Percentiles rank a stretch among this genome's conserved stretches.
Conservation (phyloP, 2,113 vertebrate species). For the Epinephelus cyanopodus region DNA sequence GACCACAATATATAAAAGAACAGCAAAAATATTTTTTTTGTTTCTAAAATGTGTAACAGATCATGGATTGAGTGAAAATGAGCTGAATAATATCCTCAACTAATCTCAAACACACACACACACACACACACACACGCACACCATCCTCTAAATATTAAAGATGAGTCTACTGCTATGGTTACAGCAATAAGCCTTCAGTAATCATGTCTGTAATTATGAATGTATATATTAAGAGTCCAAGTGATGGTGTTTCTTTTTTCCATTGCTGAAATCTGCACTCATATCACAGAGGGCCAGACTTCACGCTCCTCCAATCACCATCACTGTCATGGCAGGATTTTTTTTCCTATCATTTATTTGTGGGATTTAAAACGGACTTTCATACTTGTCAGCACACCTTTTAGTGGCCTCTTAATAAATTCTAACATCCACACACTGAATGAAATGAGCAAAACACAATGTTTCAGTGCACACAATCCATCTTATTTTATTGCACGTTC, state of each 20-base stretch:
- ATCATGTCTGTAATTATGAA: background rate
- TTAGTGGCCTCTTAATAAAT: constrained; percentile 40
- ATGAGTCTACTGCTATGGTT: no score
- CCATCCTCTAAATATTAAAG: background rate
- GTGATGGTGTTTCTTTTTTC: background rate
- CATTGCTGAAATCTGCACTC: constrained; percentile 26
- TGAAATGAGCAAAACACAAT: constrained; percentile 50
- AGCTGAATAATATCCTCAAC: background rate
- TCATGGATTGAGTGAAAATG: background rate
- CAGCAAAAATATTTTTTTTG: background rate
- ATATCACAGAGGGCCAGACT: constrained; percentile 44
- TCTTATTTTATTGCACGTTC: constrained; percentile 52
- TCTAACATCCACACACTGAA: background rate
- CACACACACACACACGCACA: background rate
- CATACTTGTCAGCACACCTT: constrained; percentile 52
- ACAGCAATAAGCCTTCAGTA: background rate
- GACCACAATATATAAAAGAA: background rate
- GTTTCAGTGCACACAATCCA: constrained; percentile 33
- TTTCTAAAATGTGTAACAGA: constrained; percentile 15
- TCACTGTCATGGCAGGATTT: constrained; percentile 13
- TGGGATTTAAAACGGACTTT: constrained; percentile 8
- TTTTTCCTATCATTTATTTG: constrained; percentile 44
- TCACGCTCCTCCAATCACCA: constrained; percentile 37
- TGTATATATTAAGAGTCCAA: background rate
- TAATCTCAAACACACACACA: background rate